Base-by-base conservation (phyloP, 2,113 vertebrate species). In the Tympanuchus pallidicinctus region DNA sequence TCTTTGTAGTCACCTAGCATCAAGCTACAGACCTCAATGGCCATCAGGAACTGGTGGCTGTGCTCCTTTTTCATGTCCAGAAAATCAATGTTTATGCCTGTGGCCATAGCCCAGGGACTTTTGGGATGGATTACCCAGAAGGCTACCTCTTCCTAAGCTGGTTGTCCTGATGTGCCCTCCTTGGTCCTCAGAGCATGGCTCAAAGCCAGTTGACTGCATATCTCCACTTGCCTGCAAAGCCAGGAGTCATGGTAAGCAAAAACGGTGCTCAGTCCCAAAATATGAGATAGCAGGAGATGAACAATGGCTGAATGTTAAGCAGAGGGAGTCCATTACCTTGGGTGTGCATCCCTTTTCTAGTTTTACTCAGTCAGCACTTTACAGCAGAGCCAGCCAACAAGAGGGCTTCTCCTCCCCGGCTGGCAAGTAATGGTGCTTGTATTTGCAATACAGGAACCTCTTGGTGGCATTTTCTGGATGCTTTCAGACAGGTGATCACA, bases 311-410 rank as follows among this genome's bases (percentile, higher is more conserved):
- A 38, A 25, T n/a, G 89, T 84, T 40, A 28, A 57, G 50, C 36
- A 66, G 43, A 43, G 22, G 6, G 30, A 74, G 11, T 34, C 27
- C 0, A 0, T 27, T 42, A n/a, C 24, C 3, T 1, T 54, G 47
- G 40, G 2, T 71, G 7, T 47, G 32, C 12, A 11, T 0, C 0
- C 13, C 6, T 4, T 54, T 5, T 24, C 64, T 38, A 54, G 5
- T 54, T 82, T 60, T 19, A 8, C 7, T 61, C 66, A 28, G 32
- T 14, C 54, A 19, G 3, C 8, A 5, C 20, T 77, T 17, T 8
- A 54, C 71, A 71, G 32, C 20, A 63, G 42, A 24, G 14, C 19
- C 50, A 78, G 50, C 4, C 69, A 73, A 77, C 78, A 19, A 52
- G 24, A 67, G 57, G 8, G 4, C 25, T 88, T 80, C 28, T 64